These are phyloP conservation scores for Propithecus deckenii DNA, from an alignment of 2,797 vertebrate species.

Conservation along the genomic window DNA sequence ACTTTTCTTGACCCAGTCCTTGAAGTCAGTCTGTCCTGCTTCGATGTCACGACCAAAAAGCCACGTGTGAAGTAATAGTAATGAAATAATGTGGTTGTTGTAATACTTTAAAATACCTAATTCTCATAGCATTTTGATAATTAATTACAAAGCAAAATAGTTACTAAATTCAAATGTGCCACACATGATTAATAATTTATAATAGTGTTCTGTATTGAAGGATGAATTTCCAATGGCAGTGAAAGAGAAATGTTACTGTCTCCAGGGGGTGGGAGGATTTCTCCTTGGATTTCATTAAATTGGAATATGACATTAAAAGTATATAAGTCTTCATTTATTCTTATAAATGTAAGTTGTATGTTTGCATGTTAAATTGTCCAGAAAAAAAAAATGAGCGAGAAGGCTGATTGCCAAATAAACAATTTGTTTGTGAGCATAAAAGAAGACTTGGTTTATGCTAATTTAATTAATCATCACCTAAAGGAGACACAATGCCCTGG, in stretches of 20 bases:
- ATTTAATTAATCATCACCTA: slow-evolving; percentile 76
- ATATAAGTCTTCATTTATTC: slow-evolving; percentile 60
- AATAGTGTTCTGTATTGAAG: neutral
- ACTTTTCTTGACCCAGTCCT: neutral
- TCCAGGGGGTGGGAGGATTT: neutral
- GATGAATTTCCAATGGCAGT: neutral
- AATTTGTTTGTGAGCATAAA: slow-evolving; percentile 60
- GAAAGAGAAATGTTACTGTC: neutral
- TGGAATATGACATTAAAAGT: neutral
- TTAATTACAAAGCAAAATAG: neutral
- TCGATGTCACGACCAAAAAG: neutral
- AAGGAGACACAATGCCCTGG: neutral
- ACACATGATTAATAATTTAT: neutral
- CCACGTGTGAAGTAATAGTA: neutral
- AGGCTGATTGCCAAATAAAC: slow-evolving; percentile 50
- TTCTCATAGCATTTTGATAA: neutral
- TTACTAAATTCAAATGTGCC: neutral
- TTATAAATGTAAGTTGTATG: slow-evolving; percentile 37
- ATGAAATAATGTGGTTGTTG: neutral
- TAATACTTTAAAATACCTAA: slow-evolving; percentile 1
- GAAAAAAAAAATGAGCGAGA: slow-evolving; percentile 40
- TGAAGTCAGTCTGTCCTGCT: neutral
- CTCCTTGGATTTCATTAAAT: neutral
- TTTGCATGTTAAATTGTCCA: slow-evolving; percentile 53
- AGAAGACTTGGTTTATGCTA: slow-evolving; percentile 45